These are phyloP conservation scores for Tridacna gigas DNA, from an alignment of 2,888 invertebrate genomes.

Conservation along the genomic window DNA sequence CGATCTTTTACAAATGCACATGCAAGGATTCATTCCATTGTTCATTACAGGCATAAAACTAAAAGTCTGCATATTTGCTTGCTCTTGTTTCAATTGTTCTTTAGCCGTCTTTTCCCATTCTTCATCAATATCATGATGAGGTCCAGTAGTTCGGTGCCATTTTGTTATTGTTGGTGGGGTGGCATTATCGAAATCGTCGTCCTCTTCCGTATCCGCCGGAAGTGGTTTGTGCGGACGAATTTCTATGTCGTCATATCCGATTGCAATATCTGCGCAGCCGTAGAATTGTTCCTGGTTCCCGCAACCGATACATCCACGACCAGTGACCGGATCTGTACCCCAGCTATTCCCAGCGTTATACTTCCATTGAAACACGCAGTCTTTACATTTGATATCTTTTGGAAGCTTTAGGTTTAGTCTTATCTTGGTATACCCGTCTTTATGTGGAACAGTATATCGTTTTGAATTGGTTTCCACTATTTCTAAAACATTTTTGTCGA, in stretches of 20 bases:
- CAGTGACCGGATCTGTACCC: conserved; percentile 70
- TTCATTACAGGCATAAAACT: conserved; percentile 63
- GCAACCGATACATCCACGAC: conserved; percentile 74
- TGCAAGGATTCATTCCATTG: conserved; percentile 61
- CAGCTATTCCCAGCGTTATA: conserved; percentile 80
- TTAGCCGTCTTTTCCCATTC: conserved; percentile 32
- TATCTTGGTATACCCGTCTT: conserved; percentile 64
- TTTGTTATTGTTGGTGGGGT: conserved; percentile 33
- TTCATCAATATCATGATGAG: conserved; percentile 7
- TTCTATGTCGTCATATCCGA: conserved; percentile 72
- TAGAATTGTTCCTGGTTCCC: conserved; percentile 80
- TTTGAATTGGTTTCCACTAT: conserved; percentile 60
- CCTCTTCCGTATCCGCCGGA: conserved; percentile 58
- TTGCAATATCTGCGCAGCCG: conserved; percentile 79
- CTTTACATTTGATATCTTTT: conserved; percentile 67
- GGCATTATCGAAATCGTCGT: conserved; percentile 29
- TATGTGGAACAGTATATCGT: conserved; percentile 64
- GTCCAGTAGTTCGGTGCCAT: conserved; percentile 28
- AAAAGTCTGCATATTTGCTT: conserved; percentile 28
- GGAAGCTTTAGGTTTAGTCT: conserved; percentile 71
- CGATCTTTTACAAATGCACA: conserved; percentile 64
- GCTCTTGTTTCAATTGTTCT: conserved; percentile 33
- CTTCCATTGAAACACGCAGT: conserved; percentile 79
- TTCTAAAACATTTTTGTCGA: conserved; percentile 72
- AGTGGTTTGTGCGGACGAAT: conserved; percentile 56